These are phyloP conservation scores for Natrix natrix DNA, from an alignment of 2,797 vertebrate species.

Conservation along the genomic window DNA sequence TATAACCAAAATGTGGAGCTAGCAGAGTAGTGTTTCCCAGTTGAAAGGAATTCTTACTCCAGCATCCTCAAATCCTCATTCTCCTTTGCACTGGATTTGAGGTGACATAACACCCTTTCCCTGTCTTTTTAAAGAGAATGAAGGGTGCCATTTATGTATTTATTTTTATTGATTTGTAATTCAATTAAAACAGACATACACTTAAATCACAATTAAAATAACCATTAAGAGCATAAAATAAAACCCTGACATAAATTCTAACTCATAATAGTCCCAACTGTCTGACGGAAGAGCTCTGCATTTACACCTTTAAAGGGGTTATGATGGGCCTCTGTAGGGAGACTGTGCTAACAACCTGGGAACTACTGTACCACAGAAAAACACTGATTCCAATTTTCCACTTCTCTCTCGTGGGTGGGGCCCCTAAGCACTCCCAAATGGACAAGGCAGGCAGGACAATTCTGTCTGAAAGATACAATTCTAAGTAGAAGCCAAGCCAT, in stretches of 20 bases:
- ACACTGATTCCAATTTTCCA: background rate
- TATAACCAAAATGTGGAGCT: background rate
- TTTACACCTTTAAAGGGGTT: background rate
- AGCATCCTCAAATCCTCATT: background rate
- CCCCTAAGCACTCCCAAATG: background rate
- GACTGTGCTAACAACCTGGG: background rate
- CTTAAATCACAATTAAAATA: background rate
- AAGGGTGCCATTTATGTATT: background rate
- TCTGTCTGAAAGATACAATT: background rate
- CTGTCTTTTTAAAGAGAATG: background rate
- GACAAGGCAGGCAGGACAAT: background rate
- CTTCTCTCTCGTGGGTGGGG: background rate
- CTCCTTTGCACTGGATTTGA: background rate
- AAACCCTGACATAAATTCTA: background rate
- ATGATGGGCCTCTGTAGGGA: background rate
- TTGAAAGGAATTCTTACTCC: background rate
- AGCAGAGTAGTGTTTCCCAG: background rate
- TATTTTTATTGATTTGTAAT: background rate
- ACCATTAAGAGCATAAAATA: background rate
- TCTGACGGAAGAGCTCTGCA: background rate
- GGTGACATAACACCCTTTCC: background rate
- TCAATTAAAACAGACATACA: background rate
- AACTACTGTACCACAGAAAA: background rate
- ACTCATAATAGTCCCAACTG: background rate
- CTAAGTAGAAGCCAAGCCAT: background rate